Percentiles rank a stretch among this genome's conserved stretches.
Conservation (phyloP, 2,888 invertebrate genomes). For the Seira musarum region DNA sequence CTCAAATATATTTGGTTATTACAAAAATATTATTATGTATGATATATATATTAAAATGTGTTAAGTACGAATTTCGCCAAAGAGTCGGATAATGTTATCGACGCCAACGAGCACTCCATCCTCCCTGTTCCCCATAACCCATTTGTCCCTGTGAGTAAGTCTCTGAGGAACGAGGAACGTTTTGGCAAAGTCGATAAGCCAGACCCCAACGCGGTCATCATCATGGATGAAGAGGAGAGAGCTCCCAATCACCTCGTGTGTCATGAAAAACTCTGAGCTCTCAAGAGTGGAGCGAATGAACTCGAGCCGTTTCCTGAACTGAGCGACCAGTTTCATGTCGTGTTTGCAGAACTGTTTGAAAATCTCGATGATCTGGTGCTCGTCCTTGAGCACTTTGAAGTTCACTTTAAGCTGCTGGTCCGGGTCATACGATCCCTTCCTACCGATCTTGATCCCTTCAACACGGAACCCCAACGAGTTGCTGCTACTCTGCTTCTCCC, state of each 20-base stretch:
- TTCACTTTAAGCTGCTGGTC: conserved; percentile 32
- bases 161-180: conserved; percentile 82
- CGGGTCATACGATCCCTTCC: conserved; percentile 5
- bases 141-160: conserved; percentile 85
- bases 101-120: conserved; percentile 95
- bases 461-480: conserved; percentile 95
- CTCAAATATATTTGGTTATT: too few species aligned
- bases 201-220: conserved; percentile 88
- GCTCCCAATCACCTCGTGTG: conserved; percentile 85
- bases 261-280: conserved; percentile 84
- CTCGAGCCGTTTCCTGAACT: conserved; percentile 82
- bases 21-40: too few species aligned
- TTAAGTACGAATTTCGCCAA: neutral
- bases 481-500: conserved; percentile 94
- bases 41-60: neutral
- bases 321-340: conserved; percentile 74
- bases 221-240: conserved; percentile 92
- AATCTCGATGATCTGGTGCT: conserved; percentile 79
- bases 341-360: conserved; percentile 83
- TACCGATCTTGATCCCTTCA: conserved; percentile 88
- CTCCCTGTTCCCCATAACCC: conserved; percentile 96
- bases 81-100: conserved; percentile 85
- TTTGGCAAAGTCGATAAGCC: conserved; percentile 99
- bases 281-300: conserved; percentile 84
- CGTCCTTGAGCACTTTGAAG: conserved; percentile 54